phyloP scores from a whole-genome alignment of 2,888 invertebrate species.

The Erebia ligea region DNA sequence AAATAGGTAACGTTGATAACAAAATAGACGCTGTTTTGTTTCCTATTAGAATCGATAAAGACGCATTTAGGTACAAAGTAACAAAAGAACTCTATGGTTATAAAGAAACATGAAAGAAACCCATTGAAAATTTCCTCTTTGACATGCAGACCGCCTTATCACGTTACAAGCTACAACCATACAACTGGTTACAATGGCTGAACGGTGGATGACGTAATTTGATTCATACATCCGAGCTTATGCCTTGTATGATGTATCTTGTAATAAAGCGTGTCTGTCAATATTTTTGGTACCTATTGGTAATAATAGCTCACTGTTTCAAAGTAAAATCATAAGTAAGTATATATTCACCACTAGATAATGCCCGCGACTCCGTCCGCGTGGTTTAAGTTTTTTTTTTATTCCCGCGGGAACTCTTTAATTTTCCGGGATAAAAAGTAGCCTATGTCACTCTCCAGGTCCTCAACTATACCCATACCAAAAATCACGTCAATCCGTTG shows the following conservation, averaged over 20 bases:
- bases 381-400: too few species aligned
- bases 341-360: too few species aligned
- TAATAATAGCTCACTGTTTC: background rate
- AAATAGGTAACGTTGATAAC: too few species aligned
- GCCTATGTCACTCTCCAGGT: too few species aligned
- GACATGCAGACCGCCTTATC: background rate
- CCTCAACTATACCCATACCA: too few species aligned
- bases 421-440: too few species aligned
- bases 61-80: background rate
- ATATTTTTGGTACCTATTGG: constrained; percentile 1
- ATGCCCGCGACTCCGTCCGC: too few species aligned
- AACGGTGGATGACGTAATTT: constrained; percentile 12
- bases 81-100: background rate
- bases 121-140: constrained; percentile 7
- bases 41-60: background rate
- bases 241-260: constrained; percentile 8
- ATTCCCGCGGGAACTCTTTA: too few species aligned
- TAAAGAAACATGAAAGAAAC: background rate
- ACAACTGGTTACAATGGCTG: constrained; percentile 1
- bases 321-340: background rate
- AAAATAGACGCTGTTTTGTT: background rate
- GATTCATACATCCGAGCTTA: constrained; percentile 9
- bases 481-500: too few species aligned
- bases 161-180: too few species aligned
- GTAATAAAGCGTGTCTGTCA: constrained; percentile 2